Evolutionary conservation across 2,888 invertebrate species (phyloP).

Genomic region (Ophion obscuratus): DNA sequence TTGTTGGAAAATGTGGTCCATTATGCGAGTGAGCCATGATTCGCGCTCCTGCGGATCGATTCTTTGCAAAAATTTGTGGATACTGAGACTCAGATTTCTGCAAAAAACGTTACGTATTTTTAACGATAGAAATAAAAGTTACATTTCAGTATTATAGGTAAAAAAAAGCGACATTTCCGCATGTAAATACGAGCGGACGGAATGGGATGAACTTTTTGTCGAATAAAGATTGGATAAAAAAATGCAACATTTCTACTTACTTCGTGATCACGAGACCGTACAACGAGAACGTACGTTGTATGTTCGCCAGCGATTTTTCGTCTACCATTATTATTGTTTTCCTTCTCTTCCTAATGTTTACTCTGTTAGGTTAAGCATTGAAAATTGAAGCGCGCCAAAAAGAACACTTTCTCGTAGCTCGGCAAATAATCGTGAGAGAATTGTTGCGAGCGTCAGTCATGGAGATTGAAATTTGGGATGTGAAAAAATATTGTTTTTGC

Average conservation of each 20-base stretch:
- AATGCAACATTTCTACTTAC: slow-evolving; percentile 75
- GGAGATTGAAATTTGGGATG: not conserved
- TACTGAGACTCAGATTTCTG: slow-evolving; percentile 90
- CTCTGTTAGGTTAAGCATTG: slow-evolving; percentile 38
- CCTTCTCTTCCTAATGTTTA: not conserved
- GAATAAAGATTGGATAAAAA: slow-evolving; percentile 20
- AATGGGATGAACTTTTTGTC: not conserved
- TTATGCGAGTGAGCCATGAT: slow-evolving; percentile 90
- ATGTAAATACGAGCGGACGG: not conserved
- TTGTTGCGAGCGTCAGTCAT: not conserved
- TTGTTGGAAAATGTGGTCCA: slow-evolving; percentile 92
- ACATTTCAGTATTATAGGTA: too few relatives aligned
- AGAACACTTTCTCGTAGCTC: not conserved
- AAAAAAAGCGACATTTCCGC: not conserved
- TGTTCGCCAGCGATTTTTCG: slow-evolving; percentile 86
- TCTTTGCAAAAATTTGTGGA: slow-evolving; percentile 89
- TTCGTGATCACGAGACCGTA: slow-evolving; percentile 90
- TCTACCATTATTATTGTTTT: slow-evolving; percentile 71
- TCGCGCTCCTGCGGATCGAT: slow-evolving; percentile 87
- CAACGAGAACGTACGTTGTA: slow-evolving; percentile 89
- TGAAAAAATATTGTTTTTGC: not conserved
- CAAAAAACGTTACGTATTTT: slow-evolving; percentile 68
- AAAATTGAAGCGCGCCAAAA: slow-evolving; percentile 45
- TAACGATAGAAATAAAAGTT: not conserved
- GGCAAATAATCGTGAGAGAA: not conserved